These are phyloP conservation scores for Poecilus cupreus DNA, from an alignment of 2,888 invertebrate genomes.

Conservation along the genomic window DNA sequence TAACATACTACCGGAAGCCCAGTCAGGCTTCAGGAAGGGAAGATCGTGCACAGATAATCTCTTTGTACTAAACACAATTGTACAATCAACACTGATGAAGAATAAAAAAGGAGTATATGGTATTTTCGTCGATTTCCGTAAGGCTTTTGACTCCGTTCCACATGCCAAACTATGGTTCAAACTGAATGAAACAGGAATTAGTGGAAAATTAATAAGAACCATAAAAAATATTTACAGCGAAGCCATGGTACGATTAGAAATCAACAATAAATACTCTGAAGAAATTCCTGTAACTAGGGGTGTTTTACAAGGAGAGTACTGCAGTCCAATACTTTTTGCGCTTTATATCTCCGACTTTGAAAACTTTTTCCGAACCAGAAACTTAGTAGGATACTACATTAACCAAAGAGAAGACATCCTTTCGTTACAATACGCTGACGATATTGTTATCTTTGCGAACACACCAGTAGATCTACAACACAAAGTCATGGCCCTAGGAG, in stretches of 20 bases:
- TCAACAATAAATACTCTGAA: conserved; percentile 57
- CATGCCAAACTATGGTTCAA: conserved; percentile 62
- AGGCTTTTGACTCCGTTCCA: conserved; percentile 61
- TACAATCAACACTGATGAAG: conserved; percentile 51
- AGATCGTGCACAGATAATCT: conserved; percentile 63
- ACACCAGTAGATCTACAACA: conserved; percentile 35
- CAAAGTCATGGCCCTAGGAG: conserved; percentile 20
- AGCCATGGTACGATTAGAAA: conserved; percentile 39
- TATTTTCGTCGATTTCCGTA: conserved; percentile 63
- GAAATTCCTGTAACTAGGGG: conserved; percentile 60
- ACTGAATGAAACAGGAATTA: conserved; percentile 54
- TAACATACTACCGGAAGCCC: conserved; percentile 63
- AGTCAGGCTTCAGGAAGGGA: conserved; percentile 62
- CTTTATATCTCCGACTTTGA: conserved; percentile 7
- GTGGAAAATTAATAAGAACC: conserved; percentile 60
- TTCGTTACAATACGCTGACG: conserved; percentile 30
- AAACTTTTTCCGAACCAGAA: conserved; percentile 48
- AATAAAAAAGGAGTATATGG: conserved; percentile 60
- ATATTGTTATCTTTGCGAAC: conserved; percentile 37
- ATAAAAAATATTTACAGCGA: conserved; percentile 57
- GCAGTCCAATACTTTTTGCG: no score
- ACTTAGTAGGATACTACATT: conserved; percentile 32
- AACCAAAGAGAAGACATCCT: conserved; percentile 46
- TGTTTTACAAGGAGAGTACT: conserved; percentile 60
- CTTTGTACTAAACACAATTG: conserved; percentile 61